Evolutionary conservation across 2,888 invertebrate species (phyloP).

Genomic region (Heliconius ethilla): DNA sequence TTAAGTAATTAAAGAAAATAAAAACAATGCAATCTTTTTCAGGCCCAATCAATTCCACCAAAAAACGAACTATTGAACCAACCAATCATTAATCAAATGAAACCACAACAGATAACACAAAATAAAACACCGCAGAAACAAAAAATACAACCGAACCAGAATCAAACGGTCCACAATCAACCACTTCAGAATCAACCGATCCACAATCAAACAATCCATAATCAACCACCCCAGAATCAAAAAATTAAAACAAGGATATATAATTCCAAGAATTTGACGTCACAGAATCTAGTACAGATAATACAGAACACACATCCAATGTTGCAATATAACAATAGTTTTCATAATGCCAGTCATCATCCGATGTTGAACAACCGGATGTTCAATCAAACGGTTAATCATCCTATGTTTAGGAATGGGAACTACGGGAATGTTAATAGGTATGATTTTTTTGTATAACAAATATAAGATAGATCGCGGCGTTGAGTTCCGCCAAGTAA

Average conservation of each 20-base stretch:
- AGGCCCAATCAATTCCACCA: constrained; percentile 61
- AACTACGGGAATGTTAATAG: constrained; percentile 54
- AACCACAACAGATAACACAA: constrained; percentile 50
- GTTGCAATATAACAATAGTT: constrained; percentile 68
- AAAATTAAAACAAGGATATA: constrained; percentile 61
- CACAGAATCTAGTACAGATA: constrained; percentile 73
- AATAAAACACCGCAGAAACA: constrained; percentile 33
- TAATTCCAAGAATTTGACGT: constrained; percentile 60
- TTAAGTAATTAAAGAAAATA: not conserved
- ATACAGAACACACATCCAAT: constrained; percentile 78
- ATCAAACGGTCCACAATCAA: constrained; percentile 44
- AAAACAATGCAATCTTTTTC: constrained; percentile 36
- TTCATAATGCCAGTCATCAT: constrained; percentile 74
- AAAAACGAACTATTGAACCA: constrained; percentile 57
- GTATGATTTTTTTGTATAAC: constrained; percentile 45
- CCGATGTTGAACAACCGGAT: constrained; percentile 67
- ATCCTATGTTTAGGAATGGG: constrained; percentile 64
- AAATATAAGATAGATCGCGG: not conserved
- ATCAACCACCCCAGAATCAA: constrained; percentile 33
- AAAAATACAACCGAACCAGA: constrained; percentile 53
- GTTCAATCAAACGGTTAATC: constrained; percentile 55
- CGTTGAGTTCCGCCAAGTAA: not conserved
- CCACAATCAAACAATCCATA: constrained; percentile 43
- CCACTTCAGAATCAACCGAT: constrained; percentile 44
- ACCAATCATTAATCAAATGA: constrained; percentile 54